Conservation (phyloP, 2,113 vertebrate species). For the Otocyon megalotis region DNA sequence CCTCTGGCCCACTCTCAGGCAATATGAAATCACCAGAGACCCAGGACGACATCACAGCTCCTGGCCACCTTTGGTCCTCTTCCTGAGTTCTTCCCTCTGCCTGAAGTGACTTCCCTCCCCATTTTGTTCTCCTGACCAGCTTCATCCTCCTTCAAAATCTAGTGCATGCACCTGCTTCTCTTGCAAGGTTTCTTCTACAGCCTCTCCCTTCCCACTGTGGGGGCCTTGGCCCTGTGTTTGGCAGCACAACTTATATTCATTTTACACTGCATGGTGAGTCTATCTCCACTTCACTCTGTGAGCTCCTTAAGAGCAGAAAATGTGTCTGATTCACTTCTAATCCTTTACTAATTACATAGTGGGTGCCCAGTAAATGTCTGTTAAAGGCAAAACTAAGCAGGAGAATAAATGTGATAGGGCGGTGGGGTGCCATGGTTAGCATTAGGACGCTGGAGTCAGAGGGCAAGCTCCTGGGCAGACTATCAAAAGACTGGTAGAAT, state of each 20-base stretch:
- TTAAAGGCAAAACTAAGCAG: conserved; percentile 18
- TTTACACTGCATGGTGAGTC: not conserved
- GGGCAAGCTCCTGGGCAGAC: not conserved
- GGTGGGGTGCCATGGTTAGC: not conserved
- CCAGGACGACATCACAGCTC: not conserved
- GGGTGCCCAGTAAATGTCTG: not conserved
- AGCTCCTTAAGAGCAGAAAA: not conserved
- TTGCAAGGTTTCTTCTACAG: not conserved
- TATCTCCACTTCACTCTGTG: not conserved
- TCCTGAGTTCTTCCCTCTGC: not conserved
- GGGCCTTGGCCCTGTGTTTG: not conserved
- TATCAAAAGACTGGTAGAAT: not conserved
- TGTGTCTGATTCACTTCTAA: not conserved
- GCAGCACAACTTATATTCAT: not conserved
- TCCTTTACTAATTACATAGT: not conserved
- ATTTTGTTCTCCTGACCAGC: not conserved
- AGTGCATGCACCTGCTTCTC: not conserved
- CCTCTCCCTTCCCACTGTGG: not conserved
- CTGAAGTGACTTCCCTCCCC: not conserved
- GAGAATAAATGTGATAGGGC: not conserved
- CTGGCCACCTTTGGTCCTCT: not conserved
- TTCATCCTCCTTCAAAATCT: not conserved
- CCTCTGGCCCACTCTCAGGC: not conserved
- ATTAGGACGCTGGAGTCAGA: not conserved
- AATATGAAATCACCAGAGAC: not conserved